A percentile compares a stretch with the other conserved stretches of the same genome.
These are phyloP conservation scores for Myripristis jacobus DNA, from an alignment of 2,797 vertebrate species.

Conservation along the genomic window DNA sequence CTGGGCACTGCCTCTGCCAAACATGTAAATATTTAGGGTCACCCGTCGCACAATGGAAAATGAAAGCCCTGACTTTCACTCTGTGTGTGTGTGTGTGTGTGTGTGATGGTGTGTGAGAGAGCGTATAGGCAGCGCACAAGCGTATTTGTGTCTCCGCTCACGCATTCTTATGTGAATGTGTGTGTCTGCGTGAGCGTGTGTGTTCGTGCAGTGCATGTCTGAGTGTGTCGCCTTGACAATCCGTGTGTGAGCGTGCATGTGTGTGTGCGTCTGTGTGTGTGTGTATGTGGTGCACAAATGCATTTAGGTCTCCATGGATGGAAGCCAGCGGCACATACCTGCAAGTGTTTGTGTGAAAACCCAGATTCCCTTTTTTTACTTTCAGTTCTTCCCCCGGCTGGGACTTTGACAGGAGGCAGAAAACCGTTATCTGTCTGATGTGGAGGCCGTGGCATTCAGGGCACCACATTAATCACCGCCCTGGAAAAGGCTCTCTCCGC, in stretches of 20 bases:
- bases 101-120: constrained; percentile 41
- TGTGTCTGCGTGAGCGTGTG: not conserved
- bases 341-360: constrained; percentile 54
- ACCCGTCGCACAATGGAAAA: constrained; percentile 83
- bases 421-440: constrained; percentile 71
- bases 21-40: constrained; percentile 87
- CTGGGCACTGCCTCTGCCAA: constrained; percentile 76
- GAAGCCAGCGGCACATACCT: constrained; percentile 53
- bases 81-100: constrained; percentile 25
- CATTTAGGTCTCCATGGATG: constrained; percentile 30
- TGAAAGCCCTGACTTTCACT: constrained; percentile 67
- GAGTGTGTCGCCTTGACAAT: not conserved
- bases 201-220: not conserved
- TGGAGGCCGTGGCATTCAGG: constrained; percentile 69
- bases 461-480: constrained; percentile 81
- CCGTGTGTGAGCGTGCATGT: not conserved
- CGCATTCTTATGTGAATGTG: not conserved
- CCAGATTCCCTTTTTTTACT: constrained; percentile 6
- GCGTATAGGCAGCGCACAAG: not conserved
- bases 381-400: constrained; percentile 6
- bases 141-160: not conserved
- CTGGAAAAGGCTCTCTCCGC: constrained; percentile 62
- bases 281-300: constrained; percentile 1
- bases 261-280: constrained; percentile 3
- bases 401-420: constrained; percentile 67